Evolutionary conservation across 2,113 vertebrate species (phyloP), one percentile per base, ranked within the genome.

Genomic region (Chlorodrepanis virens): DNA sequence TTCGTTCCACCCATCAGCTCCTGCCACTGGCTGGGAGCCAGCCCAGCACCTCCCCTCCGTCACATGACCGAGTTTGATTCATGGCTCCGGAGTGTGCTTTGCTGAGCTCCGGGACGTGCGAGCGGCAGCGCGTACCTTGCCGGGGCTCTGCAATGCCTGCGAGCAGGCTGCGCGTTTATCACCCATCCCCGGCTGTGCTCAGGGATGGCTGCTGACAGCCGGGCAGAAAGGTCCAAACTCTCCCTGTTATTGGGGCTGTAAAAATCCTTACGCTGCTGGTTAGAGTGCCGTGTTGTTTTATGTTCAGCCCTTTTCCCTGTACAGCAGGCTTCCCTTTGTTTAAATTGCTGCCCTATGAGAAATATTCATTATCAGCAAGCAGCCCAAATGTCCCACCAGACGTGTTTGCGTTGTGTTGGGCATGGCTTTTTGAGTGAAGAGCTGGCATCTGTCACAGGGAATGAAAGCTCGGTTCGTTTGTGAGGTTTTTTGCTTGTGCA

Each of bases 1-100:
- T 83, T 72, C 53, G 98, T 92, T 96, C 96, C 98, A 93, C 98
- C 98, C 96, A 87, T 96, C 95, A 67, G 86, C 69, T 97, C 83
- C 89, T 89, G 22, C 96, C 97, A 98, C 96, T 97, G 97, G 97
- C 98, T 44, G 69, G 91, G 63, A 28, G 93, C 96, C 96, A 96
- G 89, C 44, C 2, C 79, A 28, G 96, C 82, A 75, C 96, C 97
- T 95, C 98, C 97, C 97, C 93, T 90, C 44, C 25, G 13, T 98
- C 97, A 98, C 97, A 84, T 98, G 98, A 97, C 92, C 3, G 3
- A 0, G 4, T 91, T 96, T 91, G 94, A 95, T 95, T 97, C 97
- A 92, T 84, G 94, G 94, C 90, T 84, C 89, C 25, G 2, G 25
- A 13, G 17, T 1, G 53, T 31, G 59, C 13, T 39, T 9, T 13